Percentiles rank a stretch among this genome's conserved stretches.
Evolutionary conservation across 2,797 vertebrate species (phyloP).

Genomic region (Simalia tracyae): DNA sequence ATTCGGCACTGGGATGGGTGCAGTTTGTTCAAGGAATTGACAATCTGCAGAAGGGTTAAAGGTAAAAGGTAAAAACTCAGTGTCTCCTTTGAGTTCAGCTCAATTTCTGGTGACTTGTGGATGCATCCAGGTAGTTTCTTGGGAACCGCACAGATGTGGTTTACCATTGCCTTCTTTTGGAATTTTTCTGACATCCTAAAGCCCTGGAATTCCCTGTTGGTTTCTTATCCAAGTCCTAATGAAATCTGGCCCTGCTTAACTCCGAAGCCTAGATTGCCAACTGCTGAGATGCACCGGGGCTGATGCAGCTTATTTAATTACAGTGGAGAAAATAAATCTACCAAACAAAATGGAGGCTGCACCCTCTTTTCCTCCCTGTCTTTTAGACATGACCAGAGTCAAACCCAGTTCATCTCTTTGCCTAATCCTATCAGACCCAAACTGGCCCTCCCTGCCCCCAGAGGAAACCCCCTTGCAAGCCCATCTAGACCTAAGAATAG

Average conservation of each 20-base stretch:
- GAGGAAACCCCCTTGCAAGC: not conserved
- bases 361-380: not conserved
- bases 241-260: too few relatives aligned
- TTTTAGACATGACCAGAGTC: not conserved
- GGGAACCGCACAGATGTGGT: not conserved
- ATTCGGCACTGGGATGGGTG: not conserved
- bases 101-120: not conserved
- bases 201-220: not conserved
- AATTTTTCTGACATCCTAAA: not conserved
- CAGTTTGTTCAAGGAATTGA: not conserved
- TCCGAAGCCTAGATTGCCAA: not conserved
- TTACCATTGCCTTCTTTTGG: not conserved
- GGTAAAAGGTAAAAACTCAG: not conserved
- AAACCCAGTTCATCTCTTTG: not conserved
- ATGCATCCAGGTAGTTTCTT: not conserved
- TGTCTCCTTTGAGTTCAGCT: not conserved
- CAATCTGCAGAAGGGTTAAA: not conserved
- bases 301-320: not conserved
- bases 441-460: not conserved
- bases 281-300: not conserved
- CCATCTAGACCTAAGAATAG: not conserved
- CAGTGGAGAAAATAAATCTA: not conserved
- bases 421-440: not conserved
- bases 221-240: too few relatives aligned
- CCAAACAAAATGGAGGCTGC: not conserved